Base-by-base conservation (phyloP, 2,113 vertebrate species). In the Pelobates fuscus region DNA sequence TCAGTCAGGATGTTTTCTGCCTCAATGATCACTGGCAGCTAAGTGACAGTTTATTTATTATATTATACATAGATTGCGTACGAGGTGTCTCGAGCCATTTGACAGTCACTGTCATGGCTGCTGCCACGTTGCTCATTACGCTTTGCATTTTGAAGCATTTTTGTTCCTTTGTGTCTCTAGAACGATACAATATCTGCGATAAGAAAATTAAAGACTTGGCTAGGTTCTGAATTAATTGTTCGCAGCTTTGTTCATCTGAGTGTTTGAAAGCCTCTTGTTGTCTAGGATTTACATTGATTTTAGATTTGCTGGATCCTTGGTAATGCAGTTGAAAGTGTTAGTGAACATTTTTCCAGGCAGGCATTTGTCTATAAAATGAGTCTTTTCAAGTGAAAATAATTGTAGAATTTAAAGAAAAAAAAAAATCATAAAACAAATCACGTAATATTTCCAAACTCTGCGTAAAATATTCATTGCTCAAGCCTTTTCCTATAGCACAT, bases 1-100 rank as follows among this genome's bases (percentile, higher is more conserved):
- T 72, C 70, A 72, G 59, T 72, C 70, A 72, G 70, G 44, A 54
- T 72, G 43, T 72, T 72, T 72, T 72, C 70, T 63, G 59, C 41
- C 70, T 72, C 70, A 64, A 25, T 72, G 70, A 72, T 72, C 44
- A 27, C 70, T 25, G 59, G 29, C 58, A 72, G 61, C 70, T 63
- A 72, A 72, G n/a, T 72, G 70, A 72, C 70, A 72, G 70, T 72
- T 72, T 72, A 63, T 63, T 72, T 72, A 62, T 72, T 72, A 72
- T 72, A 54, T 72, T 72, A 46, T 63, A 64, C 70, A 72, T 72
- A 60, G 46, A 25, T 62, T 32, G 41, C 27, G 27, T n/a, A 54
- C 18, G 59, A 72, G 70, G 60, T 72, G 70, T 72, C 59, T 64
- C 5, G 3, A 41, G 26, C 59, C 25, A 37, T 63, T 64, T 72